Conservation (phyloP, 2,888 invertebrate species). For the Ellobium chinense region DNA sequence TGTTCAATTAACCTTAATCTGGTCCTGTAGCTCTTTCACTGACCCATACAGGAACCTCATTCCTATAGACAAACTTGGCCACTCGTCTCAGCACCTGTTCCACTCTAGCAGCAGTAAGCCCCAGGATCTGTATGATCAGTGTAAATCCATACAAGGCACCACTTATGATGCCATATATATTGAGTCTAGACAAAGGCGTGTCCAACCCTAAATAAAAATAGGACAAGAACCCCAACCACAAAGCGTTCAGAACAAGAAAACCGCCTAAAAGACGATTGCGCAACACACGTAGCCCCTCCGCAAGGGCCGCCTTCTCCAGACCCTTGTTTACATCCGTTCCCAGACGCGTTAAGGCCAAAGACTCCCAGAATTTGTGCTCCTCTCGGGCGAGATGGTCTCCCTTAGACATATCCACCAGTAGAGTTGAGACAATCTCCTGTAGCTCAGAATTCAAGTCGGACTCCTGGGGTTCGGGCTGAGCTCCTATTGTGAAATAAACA, state of each 20-base stretch:
- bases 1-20: neutral
- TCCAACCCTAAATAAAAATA: slow-evolving; percentile 59
- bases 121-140: slow-evolving; percentile 60
- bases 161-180: slow-evolving; percentile 63
- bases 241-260: slow-evolving; percentile 54
- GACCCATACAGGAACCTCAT: slow-evolving; percentile 57
- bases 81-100: slow-evolving; percentile 54
- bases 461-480: neutral
- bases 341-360: slow-evolving; percentile 51
- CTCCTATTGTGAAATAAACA: neutral
- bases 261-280: slow-evolving; percentile 57
- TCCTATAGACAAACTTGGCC: slow-evolving; percentile 53
- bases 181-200: slow-evolving; percentile 57
- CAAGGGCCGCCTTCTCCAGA: slow-evolving; percentile 54
- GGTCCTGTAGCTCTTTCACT: slow-evolving; percentile 38
- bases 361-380: slow-evolving; percentile 60
- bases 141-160: slow-evolving; percentile 65
- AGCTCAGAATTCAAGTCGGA: slow-evolving; percentile 18
- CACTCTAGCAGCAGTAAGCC: slow-evolving; percentile 57
- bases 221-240: slow-evolving; percentile 61
- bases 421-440: slow-evolving; percentile 37
- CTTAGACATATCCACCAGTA: slow-evolving; percentile 45
- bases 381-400: slow-evolving; percentile 49
- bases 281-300: slow-evolving; percentile 51
- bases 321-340: slow-evolving; percentile 59